phyloP scores from a whole-genome alignment of 92 coral and sea anemone genomes.

The Diadumene lineata region DNA sequence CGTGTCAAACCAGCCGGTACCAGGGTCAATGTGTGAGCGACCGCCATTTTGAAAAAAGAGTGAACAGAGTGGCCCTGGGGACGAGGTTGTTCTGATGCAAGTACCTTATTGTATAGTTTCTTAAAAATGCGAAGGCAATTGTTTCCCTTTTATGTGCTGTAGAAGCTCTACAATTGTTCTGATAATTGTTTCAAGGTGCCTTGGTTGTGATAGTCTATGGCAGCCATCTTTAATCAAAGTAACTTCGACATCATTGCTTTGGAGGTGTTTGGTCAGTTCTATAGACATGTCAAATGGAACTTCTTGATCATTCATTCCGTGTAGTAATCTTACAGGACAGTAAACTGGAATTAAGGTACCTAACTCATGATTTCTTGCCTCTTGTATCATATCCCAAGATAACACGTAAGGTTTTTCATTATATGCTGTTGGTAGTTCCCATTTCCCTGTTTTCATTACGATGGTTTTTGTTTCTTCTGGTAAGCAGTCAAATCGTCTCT shows the following conservation, averaged over 20 bases:
- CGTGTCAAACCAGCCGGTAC: too few relatives aligned
- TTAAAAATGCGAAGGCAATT: not conserved
- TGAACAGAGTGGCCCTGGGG: too few relatives aligned
- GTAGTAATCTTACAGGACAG: constrained; percentile 79
- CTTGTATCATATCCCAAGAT: constrained; percentile 59
- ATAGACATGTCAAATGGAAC: constrained; percentile 75
- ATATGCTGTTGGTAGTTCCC: constrained; percentile 64
- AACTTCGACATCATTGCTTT: constrained; percentile 60
- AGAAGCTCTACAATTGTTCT: constrained; percentile 58
- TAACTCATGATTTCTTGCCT: constrained; percentile 58
- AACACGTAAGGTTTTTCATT: constrained; percentile 66
- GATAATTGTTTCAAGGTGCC: constrained; percentile 42
- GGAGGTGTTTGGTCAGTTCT: constrained; percentile 52
- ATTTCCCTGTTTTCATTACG: constrained; percentile 57
- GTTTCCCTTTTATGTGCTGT: constrained; percentile 21
- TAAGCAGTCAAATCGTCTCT: constrained; percentile 54
- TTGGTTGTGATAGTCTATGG: constrained; percentile 71
- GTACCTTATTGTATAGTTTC: too few relatives aligned
- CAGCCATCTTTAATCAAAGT: constrained; percentile 68
- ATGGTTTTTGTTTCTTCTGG: constrained; percentile 56
- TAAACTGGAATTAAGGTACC: constrained; percentile 28
- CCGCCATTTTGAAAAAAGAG: too few relatives aligned
- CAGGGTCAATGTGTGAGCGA: too few relatives aligned
- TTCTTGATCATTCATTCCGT: constrained; percentile 75
- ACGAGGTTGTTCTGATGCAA: too few relatives aligned